phyloP scores from a whole-genome alignment of 2,888 invertebrate genomes.

The Phytoseiulus persimilis region DNA sequence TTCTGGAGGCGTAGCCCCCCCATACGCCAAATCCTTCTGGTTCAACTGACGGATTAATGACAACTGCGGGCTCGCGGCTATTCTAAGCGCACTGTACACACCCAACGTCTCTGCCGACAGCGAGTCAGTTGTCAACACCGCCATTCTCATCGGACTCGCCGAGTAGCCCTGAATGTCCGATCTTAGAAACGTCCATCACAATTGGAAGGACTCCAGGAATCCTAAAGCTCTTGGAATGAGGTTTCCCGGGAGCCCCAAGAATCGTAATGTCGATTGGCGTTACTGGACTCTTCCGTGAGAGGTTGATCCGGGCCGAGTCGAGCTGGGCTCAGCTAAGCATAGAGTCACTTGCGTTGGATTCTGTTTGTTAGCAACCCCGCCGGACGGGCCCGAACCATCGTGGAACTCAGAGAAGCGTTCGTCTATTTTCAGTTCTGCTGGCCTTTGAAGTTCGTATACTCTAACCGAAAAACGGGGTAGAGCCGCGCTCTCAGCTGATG shows the following conservation, averaged over 20 bases:
- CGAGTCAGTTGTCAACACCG: not conserved
- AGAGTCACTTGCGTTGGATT: conserved; percentile 5
- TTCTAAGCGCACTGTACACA: not conserved
- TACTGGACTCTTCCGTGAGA: not conserved
- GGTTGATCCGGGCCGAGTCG: not conserved
- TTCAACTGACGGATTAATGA: not conserved
- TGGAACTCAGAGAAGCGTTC: not conserved
- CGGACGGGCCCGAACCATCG: not conserved
- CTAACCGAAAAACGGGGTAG: not conserved
- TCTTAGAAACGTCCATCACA: not conserved
- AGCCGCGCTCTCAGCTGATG: conserved; percentile 5
- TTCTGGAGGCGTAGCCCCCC: too few species aligned
- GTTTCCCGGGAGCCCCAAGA: not conserved
- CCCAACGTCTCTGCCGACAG: not conserved
- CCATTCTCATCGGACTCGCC: not conserved
- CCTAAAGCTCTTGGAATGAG: not conserved
- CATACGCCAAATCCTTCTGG: not conserved
- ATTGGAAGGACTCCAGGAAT: not conserved
- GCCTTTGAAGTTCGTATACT: not conserved
- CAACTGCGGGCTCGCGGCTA: not conserved
- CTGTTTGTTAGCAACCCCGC: not conserved
- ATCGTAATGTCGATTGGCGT: not conserved
- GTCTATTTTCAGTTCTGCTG: not conserved
- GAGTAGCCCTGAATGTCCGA: not conserved
- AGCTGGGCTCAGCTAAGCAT: not conserved